A percentile compares a stretch with the other conserved stretches of the same genome.
Conservation (phyloP, 2,113 vertebrate genomes). For the Struthio camelus region DNA sequence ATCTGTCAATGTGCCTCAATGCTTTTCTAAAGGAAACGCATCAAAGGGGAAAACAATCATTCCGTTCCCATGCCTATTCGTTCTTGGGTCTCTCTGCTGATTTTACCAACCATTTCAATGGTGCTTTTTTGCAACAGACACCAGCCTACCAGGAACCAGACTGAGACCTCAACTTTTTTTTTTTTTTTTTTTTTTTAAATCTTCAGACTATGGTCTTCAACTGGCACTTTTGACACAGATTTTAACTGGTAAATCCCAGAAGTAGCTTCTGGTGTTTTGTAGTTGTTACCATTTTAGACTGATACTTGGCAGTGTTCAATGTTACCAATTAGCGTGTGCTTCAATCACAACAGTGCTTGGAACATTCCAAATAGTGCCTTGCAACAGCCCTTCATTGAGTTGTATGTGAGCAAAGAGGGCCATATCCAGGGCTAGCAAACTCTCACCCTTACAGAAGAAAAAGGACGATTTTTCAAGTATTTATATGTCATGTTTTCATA, state of each 20-base stretch:
- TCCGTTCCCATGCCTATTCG: neutral
- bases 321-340: neutral
- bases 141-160: neutral
- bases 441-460: neutral
- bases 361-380: neutral
- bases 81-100: neutral
- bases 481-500: neutral
- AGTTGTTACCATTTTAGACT: slow-evolving; percentile 6
- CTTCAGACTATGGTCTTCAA: neutral
- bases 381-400: neutral
- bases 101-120: neutral
- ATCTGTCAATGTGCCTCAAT: neutral
- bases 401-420: neutral
- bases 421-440: neutral
- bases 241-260: neutral
- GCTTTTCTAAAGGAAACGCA: neutral
- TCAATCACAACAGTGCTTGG: neutral
- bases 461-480: neutral
- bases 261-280: neutral
- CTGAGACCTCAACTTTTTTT: neutral
- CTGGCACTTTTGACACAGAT: neutral
- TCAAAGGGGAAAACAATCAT: neutral
- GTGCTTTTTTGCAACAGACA: neutral
- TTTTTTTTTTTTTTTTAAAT: no score
- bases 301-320: neutral